phyloP scores from a whole-genome alignment of 1,140 invertebrate species.

The Zaprionus davidi region DNA sequence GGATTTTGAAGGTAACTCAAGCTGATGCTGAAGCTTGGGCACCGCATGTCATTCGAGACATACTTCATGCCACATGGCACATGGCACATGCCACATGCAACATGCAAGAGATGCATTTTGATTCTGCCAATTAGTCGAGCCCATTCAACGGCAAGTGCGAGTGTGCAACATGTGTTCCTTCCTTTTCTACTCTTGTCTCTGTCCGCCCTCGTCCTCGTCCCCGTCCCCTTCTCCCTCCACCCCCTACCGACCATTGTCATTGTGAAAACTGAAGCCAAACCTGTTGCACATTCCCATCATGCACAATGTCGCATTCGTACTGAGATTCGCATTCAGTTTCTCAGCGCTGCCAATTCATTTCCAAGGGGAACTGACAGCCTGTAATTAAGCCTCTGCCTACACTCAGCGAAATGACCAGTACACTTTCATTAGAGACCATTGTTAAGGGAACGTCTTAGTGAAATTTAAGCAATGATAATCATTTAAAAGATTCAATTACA shows the following conservation, averaged over 20 bases:
- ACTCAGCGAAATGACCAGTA: not conserved
- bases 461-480: too few relatives aligned
- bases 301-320: conserved; percentile 15
- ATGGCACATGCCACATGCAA: not conserved
- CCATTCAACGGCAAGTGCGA: conserved; percentile 23
- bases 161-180: conserved; percentile 57
- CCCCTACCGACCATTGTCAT: conserved; percentile 8
- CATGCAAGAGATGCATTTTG: conserved; percentile 6
- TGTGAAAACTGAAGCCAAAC: conserved; percentile 38
- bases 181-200: not conserved
- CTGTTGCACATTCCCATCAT: conserved; percentile 16
- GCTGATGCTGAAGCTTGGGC: not conserved
- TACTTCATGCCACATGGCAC: not conserved
- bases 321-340: conserved; percentile 3
- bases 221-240: not conserved
- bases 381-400: conserved; percentile 20
- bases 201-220: not conserved
- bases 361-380: conserved; percentile 15
- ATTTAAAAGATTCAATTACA: too few relatives aligned
- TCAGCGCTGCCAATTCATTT: conserved; percentile 34
- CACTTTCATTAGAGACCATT: too few relatives aligned
- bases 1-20: not conserved
- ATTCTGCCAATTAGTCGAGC: conserved; percentile 56
- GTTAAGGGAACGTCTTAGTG: too few relatives aligned
- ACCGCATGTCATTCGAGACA: not conserved